These are phyloP conservation scores for Enoplosus armatus DNA, from an alignment of 2,797 vertebrate genomes.

Conservation along the genomic window DNA sequence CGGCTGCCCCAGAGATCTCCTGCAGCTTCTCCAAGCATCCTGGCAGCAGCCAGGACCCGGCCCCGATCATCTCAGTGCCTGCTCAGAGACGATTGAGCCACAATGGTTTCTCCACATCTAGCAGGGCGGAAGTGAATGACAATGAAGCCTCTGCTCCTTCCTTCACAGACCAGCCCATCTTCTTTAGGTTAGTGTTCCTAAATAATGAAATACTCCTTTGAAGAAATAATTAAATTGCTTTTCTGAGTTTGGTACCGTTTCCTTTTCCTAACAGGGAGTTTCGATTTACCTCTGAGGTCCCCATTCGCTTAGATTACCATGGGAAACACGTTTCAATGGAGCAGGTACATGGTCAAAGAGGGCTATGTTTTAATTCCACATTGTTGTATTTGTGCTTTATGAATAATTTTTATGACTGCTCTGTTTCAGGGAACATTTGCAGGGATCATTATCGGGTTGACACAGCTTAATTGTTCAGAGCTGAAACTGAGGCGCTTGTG, in stretches of 20 bases:
- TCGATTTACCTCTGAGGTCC: conserved; percentile 98
- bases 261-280: conserved; percentile 89
- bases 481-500: conserved; percentile 94
- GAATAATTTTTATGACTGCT: conserved; percentile 19
- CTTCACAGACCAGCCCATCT: conserved; percentile 94
- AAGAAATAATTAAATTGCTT: conserved; percentile 1
- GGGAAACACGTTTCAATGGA: conserved; percentile 98
- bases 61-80: conserved; percentile 93
- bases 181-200: conserved; percentile 90
- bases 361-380: neutral
- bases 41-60: conserved; percentile 86
- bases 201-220: neutral
- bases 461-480: conserved; percentile 97
- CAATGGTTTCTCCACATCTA: conserved; percentile 80
- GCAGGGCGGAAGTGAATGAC: conserved; percentile 76
- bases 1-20: conserved; percentile 90
- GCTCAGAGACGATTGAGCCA: conserved; percentile 87
- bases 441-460: conserved; percentile 96
- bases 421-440: conserved; percentile 93
- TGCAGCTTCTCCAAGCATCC: conserved; percentile 92
- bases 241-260: neutral
- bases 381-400: conserved; percentile 2
- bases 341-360: conserved; percentile 85
- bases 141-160: conserved; percentile 75
- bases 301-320: conserved; percentile 97